phyloP scores from a whole-genome alignment of 1,140 invertebrate species.

The Nymphalis io region DNA sequence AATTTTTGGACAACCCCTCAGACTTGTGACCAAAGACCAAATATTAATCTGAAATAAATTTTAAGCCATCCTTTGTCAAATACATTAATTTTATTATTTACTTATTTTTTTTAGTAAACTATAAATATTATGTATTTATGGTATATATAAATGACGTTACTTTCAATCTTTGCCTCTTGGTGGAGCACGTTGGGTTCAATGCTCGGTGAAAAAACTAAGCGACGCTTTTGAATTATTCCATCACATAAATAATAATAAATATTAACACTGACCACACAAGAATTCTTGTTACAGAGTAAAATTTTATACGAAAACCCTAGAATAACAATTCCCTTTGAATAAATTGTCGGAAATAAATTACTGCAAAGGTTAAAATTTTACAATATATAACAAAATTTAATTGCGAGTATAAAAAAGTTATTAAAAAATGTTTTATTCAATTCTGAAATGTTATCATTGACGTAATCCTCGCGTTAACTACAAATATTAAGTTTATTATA shows the following conservation, averaged over 20 bases:
- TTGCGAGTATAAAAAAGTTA: too few species aligned
- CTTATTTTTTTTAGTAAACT: neutral
- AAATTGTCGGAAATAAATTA: too few species aligned
- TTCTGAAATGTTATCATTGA: neutral
- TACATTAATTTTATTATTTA: too few species aligned
- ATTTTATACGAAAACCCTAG: neutral
- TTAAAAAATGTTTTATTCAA: too few species aligned
- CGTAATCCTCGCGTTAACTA: neutral
- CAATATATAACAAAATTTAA: too few species aligned
- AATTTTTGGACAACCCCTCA: constrained; percentile 12
- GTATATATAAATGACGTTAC: neutral
- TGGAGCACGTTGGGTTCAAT: constrained; percentile 37
- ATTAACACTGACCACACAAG: constrained; percentile 37
- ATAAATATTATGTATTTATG: neutral
- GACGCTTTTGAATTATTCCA: constrained; percentile 43
- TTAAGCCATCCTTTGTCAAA: too few species aligned
- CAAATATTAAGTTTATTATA: neutral
- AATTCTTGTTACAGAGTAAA: constrained; percentile 24
- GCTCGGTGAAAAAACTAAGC: constrained; percentile 38
- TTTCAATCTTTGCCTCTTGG: constrained; percentile 19
- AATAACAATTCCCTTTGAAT: neutral
- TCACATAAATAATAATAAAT: constrained; percentile 42
- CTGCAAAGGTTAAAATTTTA: too few species aligned
- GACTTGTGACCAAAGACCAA: neutral
- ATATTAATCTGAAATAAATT: too few species aligned